A percentile compares a stretch with the other conserved stretches of the same genome.
phyloP scores from a whole-genome alignment of 1,140 invertebrate genomes.

The Planococcus citri region DNA sequence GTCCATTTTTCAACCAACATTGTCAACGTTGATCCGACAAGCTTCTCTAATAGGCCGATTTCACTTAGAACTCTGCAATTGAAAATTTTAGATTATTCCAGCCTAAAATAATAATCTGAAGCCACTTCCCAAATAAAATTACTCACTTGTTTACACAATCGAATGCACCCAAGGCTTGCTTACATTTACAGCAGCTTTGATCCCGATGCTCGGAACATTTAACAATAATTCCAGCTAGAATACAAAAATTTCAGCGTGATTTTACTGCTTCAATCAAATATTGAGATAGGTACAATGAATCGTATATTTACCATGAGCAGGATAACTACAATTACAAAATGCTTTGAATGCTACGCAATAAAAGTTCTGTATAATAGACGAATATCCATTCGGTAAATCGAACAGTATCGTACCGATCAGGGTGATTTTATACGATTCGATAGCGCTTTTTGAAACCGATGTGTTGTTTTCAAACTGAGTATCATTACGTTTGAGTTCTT shows the following conservation, averaged over 20 bases:
- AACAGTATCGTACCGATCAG: constrained; percentile 52
- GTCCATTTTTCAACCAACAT: constrained; percentile 67
- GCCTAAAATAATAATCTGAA: background rate
- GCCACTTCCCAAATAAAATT: background rate
- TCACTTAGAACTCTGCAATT: constrained; percentile 46
- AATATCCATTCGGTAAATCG: constrained; percentile 54
- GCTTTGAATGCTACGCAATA: constrained; percentile 63
- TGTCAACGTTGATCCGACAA: constrained; percentile 66
- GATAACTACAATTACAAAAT: constrained; percentile 43
- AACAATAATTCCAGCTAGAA: background rate
- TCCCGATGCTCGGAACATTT: background rate
- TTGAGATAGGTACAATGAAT: too few relatives aligned
- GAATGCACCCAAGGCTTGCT: background rate
- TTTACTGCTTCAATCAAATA: too few relatives aligned
- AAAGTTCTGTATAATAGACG: constrained; percentile 53
- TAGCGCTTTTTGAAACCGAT: background rate
- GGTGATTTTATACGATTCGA: constrained; percentile 45
- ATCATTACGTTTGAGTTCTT: background rate
- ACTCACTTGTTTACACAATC: constrained; percentile 11
- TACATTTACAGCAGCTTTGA: background rate
- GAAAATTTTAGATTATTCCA: too few relatives aligned
- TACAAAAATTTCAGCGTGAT: background rate
- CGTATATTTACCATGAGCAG: constrained; percentile 25
- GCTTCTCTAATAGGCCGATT: constrained; percentile 59
- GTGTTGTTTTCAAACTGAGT: background rate